A percentile compares a stretch with the other conserved stretches of the same genome.
Conservation (phyloP, 2,113 vertebrate genomes). For the Cyphomyrus discorhynchus region DNA sequence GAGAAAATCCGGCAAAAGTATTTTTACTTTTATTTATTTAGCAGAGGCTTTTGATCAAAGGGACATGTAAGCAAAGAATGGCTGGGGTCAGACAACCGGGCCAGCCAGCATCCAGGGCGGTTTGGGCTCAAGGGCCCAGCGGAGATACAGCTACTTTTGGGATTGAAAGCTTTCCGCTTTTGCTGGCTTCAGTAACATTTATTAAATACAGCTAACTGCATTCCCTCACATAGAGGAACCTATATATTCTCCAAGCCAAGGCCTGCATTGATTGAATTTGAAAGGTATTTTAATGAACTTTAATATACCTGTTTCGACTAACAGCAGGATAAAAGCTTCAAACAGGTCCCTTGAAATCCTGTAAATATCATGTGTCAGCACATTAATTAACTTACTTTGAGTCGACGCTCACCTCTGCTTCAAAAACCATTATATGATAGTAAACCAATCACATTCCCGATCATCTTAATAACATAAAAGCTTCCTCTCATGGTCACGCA, state of each 20-base stretch:
- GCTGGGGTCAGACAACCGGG: background rate
- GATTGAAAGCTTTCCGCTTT: background rate
- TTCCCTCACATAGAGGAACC: background rate
- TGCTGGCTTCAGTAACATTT: background rate
- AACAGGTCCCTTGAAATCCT: background rate
- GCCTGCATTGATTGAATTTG: constrained; percentile 6
- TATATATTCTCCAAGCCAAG: background rate
- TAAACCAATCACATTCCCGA: background rate
- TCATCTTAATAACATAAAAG: constrained; percentile 14
- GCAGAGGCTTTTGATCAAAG: background rate
- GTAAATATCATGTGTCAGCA: background rate
- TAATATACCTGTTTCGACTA: constrained; percentile 2
- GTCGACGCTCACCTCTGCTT: background rate
- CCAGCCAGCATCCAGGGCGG: background rate
- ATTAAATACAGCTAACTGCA: background rate
- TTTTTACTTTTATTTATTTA: background rate
- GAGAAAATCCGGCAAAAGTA: background rate
- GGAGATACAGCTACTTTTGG: background rate
- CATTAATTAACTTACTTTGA: background rate
- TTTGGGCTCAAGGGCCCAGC: background rate
- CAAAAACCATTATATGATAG: background rate
- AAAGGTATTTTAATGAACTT: constrained; percentile 5
- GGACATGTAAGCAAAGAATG: background rate
- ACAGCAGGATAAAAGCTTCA: constrained; percentile 17
- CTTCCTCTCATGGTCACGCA: constrained; percentile 2